Evolutionary conservation across 1,140 invertebrate species (phyloP), one percentile per base, ranked within the genome.

Genomic region (Calliphora vicina): DNA sequence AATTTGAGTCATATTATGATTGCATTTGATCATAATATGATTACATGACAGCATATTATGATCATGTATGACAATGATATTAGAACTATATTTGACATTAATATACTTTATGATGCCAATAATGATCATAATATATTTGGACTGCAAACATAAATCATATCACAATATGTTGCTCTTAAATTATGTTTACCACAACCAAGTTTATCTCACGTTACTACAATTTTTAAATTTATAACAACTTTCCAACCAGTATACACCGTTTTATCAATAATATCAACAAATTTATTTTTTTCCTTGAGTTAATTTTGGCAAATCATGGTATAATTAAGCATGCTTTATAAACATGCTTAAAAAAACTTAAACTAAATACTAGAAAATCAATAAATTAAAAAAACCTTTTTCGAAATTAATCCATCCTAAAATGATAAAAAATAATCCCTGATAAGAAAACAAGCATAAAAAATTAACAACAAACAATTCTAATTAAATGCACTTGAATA

Each of bases 391-490:
- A 67, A 67, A 67, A 67, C 3, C 61, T 10, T 8, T 67, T 67
- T 67, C n/a, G 61, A 67, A 67, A 67, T 67, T 67, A 67, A 25
- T 67, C 61, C 61, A 67, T 67, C 61, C 61, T 23, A 67, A 67
- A 25, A 67, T 8, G 17, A 23, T 8, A 35, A 35, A 35, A 35
- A 35, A 67, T 67, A 67, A 67, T 67, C 61, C 61, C 20, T 67
- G 15, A 57, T 15, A 57, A 1, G 15, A 57, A 57, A 57, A 17
- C 13, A 57, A 15, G 15, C 15, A 57, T 57, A 57, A 57, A 57
- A 57, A 57, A 57, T 2, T 57, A 57, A 15, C 13, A 57, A 17
- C 50, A 5, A 57, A n/a, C 50, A 57, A n/a, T 57, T n/a, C 13
- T n/a, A 57, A 57, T 15, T 57, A 57, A 17, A 57, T 57, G 50